Base-by-base conservation (phyloP, 1,140 invertebrate genomes). In the Teleogryllus occipitalis region DNA sequence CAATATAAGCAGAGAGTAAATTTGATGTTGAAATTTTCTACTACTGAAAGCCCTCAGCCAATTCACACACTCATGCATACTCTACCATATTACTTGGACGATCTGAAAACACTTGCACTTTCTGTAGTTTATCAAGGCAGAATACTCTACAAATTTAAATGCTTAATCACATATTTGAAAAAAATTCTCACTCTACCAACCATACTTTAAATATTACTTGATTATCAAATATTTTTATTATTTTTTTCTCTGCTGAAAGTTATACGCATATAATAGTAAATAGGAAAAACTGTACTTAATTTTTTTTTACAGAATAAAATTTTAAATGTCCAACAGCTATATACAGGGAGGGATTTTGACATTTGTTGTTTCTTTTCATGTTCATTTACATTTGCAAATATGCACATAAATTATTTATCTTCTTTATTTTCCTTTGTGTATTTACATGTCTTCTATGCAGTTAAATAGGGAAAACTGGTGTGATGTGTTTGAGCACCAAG, bases 301-400 rank as follows among this genome's bases (percentile, higher is more conserved):
- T 46, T 80, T 47, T 75, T 79, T 21, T 79, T 81, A 81, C 75
- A 82, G 81, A 82, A 82, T 82, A 82, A 82, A 82, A 82, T 82
- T 79, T 79, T 49, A 81, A 82, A 77, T 81, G 76, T 75, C 76
- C 54, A 82, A 82, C 81, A 82, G 75, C 78, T 82, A 82, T 82
- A 76, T 82, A 82, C 78, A 82, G 80, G 80, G 74, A 75, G 49
- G 75, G 77, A 76, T 49, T 75, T 79, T 77, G 76, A 46, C 76
- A 46, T 77, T 77, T 77, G 54, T 65, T 65, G 54, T 14, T 65
- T 65, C 54, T 39, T 75, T 39, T 22, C 74, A 10, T 75, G 76
- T 18, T 77, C 21, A 47, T 21, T 77, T 75, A n/a, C 8, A 77
- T 48, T 47, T 77, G 76, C 76, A 77, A 75, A 75, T 75, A 75